A percentile compares a stretch with the other conserved stretches of the same genome.
Conservation (phyloP, 1,140 invertebrate genomes). For the Drosophila mayri region DNA sequence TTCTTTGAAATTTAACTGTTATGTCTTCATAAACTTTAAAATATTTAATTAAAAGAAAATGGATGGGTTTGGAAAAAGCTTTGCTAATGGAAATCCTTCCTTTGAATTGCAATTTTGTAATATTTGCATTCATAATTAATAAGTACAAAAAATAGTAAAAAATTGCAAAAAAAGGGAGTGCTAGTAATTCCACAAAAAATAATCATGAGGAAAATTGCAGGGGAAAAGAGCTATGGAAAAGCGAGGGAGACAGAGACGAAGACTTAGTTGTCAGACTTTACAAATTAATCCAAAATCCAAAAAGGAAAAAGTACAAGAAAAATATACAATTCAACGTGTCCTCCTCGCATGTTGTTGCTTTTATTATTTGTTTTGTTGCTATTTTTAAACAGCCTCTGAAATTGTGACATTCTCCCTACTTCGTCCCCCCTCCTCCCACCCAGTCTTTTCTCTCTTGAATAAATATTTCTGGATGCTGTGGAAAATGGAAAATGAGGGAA, state of each 20-base stretch:
- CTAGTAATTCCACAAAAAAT: constrained; percentile 33
- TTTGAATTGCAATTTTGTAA: not conserved
- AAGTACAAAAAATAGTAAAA: constrained; percentile 4
- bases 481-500: constrained; percentile 17
- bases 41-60: not conserved
- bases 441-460: constrained; percentile 13
- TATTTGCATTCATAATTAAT: too few species aligned
- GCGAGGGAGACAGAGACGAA: constrained; percentile 1
- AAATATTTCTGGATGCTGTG: constrained; percentile 39
- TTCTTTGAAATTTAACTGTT: not conserved
- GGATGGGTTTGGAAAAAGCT: not conserved
- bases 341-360: constrained; percentile 35
- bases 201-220: constrained; percentile 42
- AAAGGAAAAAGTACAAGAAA: constrained; percentile 27
- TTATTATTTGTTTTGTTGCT: constrained; percentile 57
- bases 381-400: constrained; percentile 71
- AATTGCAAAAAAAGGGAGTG: constrained; percentile 13
- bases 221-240: constrained; percentile 5
- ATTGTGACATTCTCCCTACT: constrained; percentile 74
- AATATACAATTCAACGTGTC: constrained; percentile 56
- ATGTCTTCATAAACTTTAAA: rapidly evolving
- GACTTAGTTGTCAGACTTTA: constrained; percentile 48
- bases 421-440: not conserved
- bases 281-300: constrained; percentile 81
- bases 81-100: not conserved